Evolutionary conservation across 2,888 invertebrate genomes (phyloP).

Genomic region (Megaustenia siamemsis): DNA sequence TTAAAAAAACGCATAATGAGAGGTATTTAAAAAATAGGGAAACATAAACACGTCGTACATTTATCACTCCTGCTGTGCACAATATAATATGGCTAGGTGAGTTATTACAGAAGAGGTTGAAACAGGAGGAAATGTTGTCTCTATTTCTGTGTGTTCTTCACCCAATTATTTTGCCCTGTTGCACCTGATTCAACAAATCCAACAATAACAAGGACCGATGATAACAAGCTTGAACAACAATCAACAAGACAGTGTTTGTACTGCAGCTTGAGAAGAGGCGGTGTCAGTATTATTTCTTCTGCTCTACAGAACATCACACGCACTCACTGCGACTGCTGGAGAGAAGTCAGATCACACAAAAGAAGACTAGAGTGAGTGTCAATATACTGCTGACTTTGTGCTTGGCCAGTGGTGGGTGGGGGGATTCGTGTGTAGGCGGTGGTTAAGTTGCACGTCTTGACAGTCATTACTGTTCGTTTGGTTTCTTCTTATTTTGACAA

Average conservation of each 20-base stretch:
- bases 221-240: conserved; percentile 25
- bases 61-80: background rate
- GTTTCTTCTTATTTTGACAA: too few species aligned
- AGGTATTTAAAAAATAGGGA: background rate
- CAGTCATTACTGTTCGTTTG: too few species aligned
- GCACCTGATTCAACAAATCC: conserved; percentile 27
- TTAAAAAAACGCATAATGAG: too few species aligned
- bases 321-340: too few species aligned
- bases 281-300: background rate
- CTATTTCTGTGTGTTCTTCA: background rate
- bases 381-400: too few species aligned
- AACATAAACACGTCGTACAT: background rate
- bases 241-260: conserved; percentile 24
- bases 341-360: too few species aligned
- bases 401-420: too few species aligned
- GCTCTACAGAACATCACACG: background rate
- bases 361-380: too few species aligned
- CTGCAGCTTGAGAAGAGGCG: background rate
- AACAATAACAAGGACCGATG: background rate
- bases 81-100: background rate
- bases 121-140: background rate
- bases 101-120: background rate
- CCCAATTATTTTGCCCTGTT: conserved; percentile 16
- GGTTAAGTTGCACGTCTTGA: too few species aligned
- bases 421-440: too few species aligned